Evolutionary conservation across 2,797 vertebrate species (phyloP).

Genomic region (Fratercula arctica): DNA sequence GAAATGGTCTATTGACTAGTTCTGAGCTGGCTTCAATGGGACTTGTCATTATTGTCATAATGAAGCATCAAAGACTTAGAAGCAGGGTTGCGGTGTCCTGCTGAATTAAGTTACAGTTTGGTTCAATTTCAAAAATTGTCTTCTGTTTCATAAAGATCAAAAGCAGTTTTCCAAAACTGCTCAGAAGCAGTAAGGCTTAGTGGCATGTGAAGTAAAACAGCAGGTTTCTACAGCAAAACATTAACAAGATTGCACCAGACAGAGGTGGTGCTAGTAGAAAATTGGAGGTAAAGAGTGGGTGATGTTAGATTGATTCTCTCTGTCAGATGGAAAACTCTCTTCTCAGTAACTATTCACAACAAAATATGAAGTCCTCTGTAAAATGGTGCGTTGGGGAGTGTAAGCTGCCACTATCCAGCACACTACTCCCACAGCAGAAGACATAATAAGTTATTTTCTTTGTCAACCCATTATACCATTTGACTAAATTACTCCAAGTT

Average conservation of each 20-base stretch:
- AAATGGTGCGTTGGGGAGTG: background rate
- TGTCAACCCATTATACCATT: background rate
- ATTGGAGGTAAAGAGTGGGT: slow-evolving; percentile 10
- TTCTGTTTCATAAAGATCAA: background rate
- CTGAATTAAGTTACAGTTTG: slow-evolving; percentile 4
- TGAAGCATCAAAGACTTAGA: background rate
- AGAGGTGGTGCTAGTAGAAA: slow-evolving; percentile 40
- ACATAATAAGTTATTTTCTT: background rate
- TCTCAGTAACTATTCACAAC: slow-evolving; percentile 35
- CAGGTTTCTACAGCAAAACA: slow-evolving; percentile 21
- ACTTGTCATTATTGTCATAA: background rate
- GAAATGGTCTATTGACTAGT: background rate
- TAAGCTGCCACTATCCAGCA: background rate
- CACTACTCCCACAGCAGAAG: background rate
- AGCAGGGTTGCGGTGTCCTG: background rate
- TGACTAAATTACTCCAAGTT: background rate
- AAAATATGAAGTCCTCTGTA: slow-evolving; percentile 22
- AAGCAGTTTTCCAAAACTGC: background rate
- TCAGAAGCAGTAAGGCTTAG: background rate
- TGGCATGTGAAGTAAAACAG: slow-evolving; percentile 24
- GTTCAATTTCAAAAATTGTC: background rate
- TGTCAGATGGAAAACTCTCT: slow-evolving; percentile 33
- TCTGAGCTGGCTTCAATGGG: background rate
- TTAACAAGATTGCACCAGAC: slow-evolving; percentile 40
- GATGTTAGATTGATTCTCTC: slow-evolving; percentile 26